These are phyloP conservation scores for Rhynchonycteris naso DNA, from an alignment of 2,797 vertebrate genomes.

Conservation along the genomic window DNA sequence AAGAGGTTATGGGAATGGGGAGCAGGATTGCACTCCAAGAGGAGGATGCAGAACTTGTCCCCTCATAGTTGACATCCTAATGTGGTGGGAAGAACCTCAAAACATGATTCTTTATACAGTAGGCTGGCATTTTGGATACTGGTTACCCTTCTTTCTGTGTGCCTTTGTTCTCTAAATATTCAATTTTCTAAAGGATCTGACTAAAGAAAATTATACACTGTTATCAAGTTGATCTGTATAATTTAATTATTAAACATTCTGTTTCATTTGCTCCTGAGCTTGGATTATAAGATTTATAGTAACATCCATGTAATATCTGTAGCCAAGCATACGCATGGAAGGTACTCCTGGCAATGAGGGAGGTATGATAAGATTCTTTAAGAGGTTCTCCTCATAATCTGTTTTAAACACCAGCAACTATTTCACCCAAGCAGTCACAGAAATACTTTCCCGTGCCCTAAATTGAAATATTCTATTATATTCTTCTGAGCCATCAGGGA, in stretches of 20 bases:
- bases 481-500: background rate
- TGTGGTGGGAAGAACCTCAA: background rate
- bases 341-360: background rate
- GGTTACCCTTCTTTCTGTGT: background rate
- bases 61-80: background rate
- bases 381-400: background rate
- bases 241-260: background rate
- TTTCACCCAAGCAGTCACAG: background rate
- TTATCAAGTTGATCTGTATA: background rate
- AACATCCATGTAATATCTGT: background rate
- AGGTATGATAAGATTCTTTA: background rate
- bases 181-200: background rate
- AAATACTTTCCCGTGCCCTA: background rate
- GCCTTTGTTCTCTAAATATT: background rate
- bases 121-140: background rate
- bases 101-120: background rate
- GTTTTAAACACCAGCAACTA: background rate
- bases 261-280: background rate
- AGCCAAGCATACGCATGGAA: background rate
- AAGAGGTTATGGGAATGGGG: background rate
- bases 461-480: slow-evolving; percentile 39
- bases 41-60: background rate
- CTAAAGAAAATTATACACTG: background rate
- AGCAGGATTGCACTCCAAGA: background rate
- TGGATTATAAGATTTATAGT: background rate